Conservation (phyloP, 2,113 vertebrate species). For the Heterotilapia buettikoferi region DNA sequence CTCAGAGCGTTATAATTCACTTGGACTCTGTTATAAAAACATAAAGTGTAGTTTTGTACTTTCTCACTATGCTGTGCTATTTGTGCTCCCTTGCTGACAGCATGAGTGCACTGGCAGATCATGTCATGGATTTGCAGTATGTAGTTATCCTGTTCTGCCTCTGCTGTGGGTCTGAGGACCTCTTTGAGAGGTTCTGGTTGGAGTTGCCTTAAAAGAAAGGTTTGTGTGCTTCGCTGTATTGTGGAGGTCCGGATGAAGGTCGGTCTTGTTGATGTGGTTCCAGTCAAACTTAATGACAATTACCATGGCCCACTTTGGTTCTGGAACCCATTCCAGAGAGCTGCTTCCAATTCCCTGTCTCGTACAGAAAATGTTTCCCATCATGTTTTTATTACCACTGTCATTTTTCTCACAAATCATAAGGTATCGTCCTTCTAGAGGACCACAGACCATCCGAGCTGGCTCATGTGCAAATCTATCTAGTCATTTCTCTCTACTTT, state of each 20-base stretch:
- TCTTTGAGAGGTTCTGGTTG: slow-evolving; percentile 40
- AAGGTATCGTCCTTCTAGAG: slow-evolving; percentile 24
- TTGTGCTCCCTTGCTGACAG: slow-evolving; percentile 30
- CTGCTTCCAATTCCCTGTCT: slow-evolving; percentile 39
- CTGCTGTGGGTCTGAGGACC: slow-evolving; percentile 46
- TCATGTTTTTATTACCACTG: slow-evolving; percentile 60
- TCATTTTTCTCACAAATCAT: slow-evolving; percentile 54
- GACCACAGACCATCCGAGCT: slow-evolving; percentile 17
- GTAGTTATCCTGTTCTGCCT: slow-evolving; percentile 57
- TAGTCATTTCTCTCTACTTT: not conserved
- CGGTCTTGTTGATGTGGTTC: slow-evolving; percentile 54
- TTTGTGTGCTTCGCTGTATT: slow-evolving; percentile 49
- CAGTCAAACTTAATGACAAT: slow-evolving; percentile 45
- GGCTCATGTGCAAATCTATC: not conserved
- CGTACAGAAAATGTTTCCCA: slow-evolving; percentile 21
- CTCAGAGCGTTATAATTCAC: not conserved
- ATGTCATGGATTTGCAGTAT: slow-evolving; percentile 37
- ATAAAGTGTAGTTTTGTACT: not conserved
- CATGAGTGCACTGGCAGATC: slow-evolving; percentile 23
- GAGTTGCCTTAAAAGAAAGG: slow-evolving; percentile 35
- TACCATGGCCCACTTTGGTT: slow-evolving; percentile 34
- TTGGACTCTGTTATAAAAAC: too few relatives aligned
- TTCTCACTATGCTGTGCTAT: slow-evolving; percentile 13
- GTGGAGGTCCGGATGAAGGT: slow-evolving; percentile 2
- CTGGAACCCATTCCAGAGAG: not conserved